Conservation (phyloP, 2,797 vertebrate species). For the Brachymystax lenok region DNA sequence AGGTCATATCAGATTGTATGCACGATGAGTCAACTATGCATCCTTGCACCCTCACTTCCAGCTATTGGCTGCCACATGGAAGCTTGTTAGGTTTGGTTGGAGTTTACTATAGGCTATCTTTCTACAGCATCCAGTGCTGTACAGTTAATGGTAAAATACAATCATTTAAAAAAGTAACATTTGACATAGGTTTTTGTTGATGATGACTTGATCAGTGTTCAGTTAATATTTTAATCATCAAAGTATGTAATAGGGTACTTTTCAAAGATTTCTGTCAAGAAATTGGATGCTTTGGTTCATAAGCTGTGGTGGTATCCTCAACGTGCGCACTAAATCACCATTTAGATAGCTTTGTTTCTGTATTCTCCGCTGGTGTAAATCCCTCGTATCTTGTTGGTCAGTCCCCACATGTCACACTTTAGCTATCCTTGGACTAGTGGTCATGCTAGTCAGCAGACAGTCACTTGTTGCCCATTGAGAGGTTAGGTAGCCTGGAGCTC, state of each 20-base stretch:
- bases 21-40: not conserved
- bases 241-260: not conserved
- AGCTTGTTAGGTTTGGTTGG: not conserved
- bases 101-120: not conserved
- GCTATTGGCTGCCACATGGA: not conserved
- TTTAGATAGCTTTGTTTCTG: no score
- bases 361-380: not conserved
- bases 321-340: not conserved
- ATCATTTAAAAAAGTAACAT: no score
- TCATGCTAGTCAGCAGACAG: no score
- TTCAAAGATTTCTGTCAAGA: not conserved
- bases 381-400: not conserved
- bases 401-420: not conserved
- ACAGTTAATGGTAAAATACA: no score
- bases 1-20: conserved; percentile 13
- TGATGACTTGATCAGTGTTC: no score
- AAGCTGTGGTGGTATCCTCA: not conserved
- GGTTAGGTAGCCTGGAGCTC: not conserved
- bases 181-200: no score
- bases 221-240: no score
- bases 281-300: not conserved
- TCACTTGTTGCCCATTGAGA: not conserved
- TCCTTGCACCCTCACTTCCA: conserved; percentile 4
- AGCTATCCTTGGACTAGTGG: not conserved
- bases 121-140: not conserved